phyloP scores from a whole-genome alignment of 2,113 vertebrate genomes.

The Cryptotis parvus region DNA sequence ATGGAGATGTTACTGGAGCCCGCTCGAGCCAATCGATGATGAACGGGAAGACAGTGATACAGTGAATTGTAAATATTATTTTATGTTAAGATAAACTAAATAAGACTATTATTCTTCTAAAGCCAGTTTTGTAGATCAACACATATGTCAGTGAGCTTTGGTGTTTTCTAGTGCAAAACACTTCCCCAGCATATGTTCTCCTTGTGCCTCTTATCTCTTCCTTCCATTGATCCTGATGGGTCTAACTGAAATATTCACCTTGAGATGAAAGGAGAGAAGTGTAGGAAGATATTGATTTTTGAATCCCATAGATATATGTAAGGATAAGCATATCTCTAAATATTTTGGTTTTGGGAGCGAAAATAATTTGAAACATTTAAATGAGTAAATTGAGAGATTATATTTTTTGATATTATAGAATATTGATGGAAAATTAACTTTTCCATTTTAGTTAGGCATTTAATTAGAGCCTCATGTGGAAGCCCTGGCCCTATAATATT shows the following conservation, averaged over 20 bases:
- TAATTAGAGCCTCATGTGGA: neutral
- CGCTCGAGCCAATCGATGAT: no score
- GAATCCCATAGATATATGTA: neutral
- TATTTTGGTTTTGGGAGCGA: neutral
- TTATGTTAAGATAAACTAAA: neutral
- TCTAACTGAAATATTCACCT: neutral
- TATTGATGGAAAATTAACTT: no score
- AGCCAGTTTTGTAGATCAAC: neutral
- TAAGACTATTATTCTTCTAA: neutral
- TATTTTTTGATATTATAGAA: neutral
- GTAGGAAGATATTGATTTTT: neutral
- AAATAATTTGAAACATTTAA: neutral
- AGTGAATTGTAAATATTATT: neutral
- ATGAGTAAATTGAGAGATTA: neutral
- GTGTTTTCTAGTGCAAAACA: rapidly evolving
- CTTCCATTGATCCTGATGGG: neutral
- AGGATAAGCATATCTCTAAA: neutral
- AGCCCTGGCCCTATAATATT: neutral
- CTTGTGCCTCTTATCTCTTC: neutral
- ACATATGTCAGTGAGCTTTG: neutral
- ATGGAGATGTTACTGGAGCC: no score
- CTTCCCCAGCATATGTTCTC: neutral
- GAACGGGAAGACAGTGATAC: no score
- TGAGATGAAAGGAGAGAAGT: slow-evolving; percentile 17
- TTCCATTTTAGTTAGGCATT: no score